These are phyloP conservation scores for Electrophaes corylata DNA, from an alignment of 2,888 invertebrate genomes.

Conservation along the genomic window DNA sequence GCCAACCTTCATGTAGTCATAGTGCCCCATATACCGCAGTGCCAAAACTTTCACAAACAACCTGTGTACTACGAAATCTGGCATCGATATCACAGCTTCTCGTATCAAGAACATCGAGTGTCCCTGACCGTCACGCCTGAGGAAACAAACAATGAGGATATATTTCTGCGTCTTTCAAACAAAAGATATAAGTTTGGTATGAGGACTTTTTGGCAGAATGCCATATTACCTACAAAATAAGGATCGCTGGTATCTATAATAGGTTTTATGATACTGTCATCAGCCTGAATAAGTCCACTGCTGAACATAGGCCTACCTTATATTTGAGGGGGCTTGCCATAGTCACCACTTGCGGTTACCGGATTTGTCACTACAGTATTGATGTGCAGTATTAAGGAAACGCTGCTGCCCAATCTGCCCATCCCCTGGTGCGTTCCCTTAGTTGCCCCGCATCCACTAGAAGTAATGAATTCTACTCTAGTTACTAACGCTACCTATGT, in stretches of 20 bases:
- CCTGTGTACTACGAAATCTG: conserved; percentile 11
- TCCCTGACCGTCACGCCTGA: conserved; percentile 46
- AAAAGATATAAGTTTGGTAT: conserved; percentile 57
- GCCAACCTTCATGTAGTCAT: conserved; percentile 9
- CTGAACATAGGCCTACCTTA: too few relatives aligned
- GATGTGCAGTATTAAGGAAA: too few relatives aligned
- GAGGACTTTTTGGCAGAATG: conserved; percentile 57
- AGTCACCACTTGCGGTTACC: too few relatives aligned
- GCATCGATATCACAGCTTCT: conserved; percentile 27
- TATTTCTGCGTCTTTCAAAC: conserved; percentile 52
- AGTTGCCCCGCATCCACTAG: too few relatives aligned
- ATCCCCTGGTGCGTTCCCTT: too few relatives aligned
- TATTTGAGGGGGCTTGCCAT: too few relatives aligned
- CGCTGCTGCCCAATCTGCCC: too few relatives aligned
- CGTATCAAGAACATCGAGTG: conserved; percentile 24
- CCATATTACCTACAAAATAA: conserved; percentile 49
- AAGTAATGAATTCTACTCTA: too few relatives aligned
- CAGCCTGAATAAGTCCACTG: too few relatives aligned
- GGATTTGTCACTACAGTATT: too few relatives aligned
- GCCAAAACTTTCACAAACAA: conserved; percentile 28
- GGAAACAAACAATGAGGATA: conserved; percentile 48
- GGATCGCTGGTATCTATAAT: conserved; percentile 11
- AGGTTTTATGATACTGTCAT: conserved; percentile 10
- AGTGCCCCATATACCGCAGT: conserved; percentile 9
- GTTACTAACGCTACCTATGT: too few relatives aligned